Evolutionary conservation across 2,888 invertebrate species (phyloP), one percentile per base, ranked within the genome.

Genomic region (Troides helena): DNA sequence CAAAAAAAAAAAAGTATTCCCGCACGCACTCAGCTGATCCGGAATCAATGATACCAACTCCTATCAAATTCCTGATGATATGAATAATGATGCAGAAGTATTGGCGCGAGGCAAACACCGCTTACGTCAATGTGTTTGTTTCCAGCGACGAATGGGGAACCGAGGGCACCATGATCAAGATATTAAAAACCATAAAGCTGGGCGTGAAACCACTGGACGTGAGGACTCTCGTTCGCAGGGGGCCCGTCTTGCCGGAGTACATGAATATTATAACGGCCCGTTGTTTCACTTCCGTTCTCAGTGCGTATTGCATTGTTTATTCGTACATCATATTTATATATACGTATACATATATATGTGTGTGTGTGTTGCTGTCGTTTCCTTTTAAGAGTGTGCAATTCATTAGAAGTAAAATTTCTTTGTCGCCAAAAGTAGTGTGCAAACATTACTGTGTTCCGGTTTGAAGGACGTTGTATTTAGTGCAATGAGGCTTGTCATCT

Each of bases 121-220:
- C 5, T 53, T 53, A n/a, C 6, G 18, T 53, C 57, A n/a, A 53
- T 21, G 23, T 59, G 23, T 59, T 60, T 50, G n/a, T 59, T 43
- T 58, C n/a, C 62, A 91, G 91, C 1, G 83, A 86, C 21, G 81
- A 91, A 61, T 92, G 91, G 91, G 90, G 90, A 56, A 84, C 86
- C 0, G 85, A 85, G 71, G 88, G 87, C 5, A 88, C 90, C 0
- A 89, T 91, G 88, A 56, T 81, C 1, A 90, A 88, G 77, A 85
- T 92, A 1, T 67, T 86, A 39, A 66, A 71, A 2, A 69, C 69
- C 18, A 71, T 85, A 0, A 58, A 67, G 0, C 75, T 72, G 0
- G 76, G 76, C 2, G 25, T 60, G 1, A 62, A 65, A 5, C 81
- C 82, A 12, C 70, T 87, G 2, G 80, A 79, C 5, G 77, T 90